A percentile compares a stretch with the other conserved stretches of the same genome.
These are phyloP conservation scores for Astur gentilis DNA, from an alignment of 2,113 vertebrate species.

Conservation along the genomic window DNA sequence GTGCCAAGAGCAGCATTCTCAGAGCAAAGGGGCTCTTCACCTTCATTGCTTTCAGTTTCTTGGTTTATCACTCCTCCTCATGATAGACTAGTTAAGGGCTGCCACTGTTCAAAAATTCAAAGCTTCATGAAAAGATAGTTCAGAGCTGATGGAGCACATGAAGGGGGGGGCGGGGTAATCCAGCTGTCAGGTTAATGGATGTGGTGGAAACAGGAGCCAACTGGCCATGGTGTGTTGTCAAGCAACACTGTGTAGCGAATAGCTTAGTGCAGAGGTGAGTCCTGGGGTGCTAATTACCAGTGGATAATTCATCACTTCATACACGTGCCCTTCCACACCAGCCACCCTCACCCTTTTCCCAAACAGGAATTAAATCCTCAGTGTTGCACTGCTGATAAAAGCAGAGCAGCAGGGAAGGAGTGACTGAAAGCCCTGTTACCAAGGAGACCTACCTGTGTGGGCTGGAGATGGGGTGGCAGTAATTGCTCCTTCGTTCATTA, in stretches of 20 bases:
- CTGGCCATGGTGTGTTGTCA: neutral
- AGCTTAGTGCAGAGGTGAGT: neutral
- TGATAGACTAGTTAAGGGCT: neutral
- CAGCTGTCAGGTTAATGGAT: neutral
- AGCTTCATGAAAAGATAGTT: neutral
- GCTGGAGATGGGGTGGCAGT: conserved; percentile 62
- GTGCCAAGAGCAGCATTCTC: neutral
- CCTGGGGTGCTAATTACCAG: conserved; percentile 8
- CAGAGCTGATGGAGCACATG: neutral
- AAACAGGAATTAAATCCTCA: neutral
- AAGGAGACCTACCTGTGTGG: conserved; percentile 53
- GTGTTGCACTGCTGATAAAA: neutral
- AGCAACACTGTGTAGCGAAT: neutral
- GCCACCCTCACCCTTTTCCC: neutral
- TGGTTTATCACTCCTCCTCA: neutral
- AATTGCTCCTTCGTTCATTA: conserved; percentile 35
- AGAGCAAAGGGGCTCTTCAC: neutral
- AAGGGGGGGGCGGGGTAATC: neutral
- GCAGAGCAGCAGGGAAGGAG: conserved; percentile 2
- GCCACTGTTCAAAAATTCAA: neutral
- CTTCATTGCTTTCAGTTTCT: neutral
- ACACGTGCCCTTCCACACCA: neutral
- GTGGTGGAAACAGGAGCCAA: neutral
- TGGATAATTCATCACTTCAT: neutral
- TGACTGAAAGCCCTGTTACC: conserved; percentile 38